Evolutionary conservation across 2,113 vertebrate species (phyloP).

Genomic region (Formicarius rufipectus): DNA sequence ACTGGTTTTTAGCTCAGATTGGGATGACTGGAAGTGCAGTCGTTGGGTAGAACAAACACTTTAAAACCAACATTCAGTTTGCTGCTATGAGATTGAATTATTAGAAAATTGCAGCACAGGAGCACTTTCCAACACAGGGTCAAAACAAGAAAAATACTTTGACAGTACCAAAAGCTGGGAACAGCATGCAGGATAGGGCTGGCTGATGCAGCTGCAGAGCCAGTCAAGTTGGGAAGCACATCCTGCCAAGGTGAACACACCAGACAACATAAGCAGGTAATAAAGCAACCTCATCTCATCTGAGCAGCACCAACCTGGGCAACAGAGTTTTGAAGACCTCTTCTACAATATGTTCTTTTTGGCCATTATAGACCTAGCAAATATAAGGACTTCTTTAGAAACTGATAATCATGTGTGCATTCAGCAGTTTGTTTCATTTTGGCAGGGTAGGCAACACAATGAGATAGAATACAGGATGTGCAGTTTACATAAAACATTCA

Average conservation of each 20-base stretch:
- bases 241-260: accelerated
- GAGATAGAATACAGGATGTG: background rate
- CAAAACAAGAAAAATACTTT: background rate
- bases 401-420: background rate
- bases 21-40: background rate
- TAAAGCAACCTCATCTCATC: background rate
- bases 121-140: background rate
- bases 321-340: background rate
- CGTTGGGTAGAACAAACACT: background rate
- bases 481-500: background rate
- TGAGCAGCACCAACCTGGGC: background rate
- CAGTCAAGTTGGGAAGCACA: background rate
- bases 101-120: background rate
- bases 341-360: background rate
- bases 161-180: background rate
- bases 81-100: background rate
- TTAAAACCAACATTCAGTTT: background rate
- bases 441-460: background rate
- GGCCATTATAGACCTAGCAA: background rate
- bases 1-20: background rate
- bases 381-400: background rate
- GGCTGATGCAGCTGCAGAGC: background rate
- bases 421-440: background rate
- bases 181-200: background rate
- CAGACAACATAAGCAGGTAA: background rate